Evolutionary conservation across 2,888 invertebrate species (phyloP).

Genomic region (Drosophila pseudotalamancana): DNA sequence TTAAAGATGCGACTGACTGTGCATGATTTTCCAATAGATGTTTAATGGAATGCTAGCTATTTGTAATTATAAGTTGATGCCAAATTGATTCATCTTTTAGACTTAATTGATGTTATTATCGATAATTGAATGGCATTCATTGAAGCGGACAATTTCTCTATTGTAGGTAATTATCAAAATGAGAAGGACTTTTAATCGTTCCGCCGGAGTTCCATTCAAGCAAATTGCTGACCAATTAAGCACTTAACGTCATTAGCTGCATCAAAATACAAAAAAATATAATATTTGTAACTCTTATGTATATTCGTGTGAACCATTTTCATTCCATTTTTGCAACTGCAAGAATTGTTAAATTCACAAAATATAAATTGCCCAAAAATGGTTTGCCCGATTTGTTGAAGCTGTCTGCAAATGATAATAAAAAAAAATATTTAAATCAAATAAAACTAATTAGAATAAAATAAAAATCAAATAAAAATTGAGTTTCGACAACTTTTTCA

Average conservation of each 20-base stretch:
- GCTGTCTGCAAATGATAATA: too few species aligned
- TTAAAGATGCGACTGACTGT: constrained; percentile 11
- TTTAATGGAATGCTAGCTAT: not conserved
- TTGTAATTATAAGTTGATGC: constrained; percentile 12
- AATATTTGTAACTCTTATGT: too few species aligned
- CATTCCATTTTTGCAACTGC: too few species aligned
- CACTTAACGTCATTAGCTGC: constrained; percentile 1
- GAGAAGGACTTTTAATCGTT: constrained; percentile 22
- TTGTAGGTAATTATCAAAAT: constrained; percentile 31
- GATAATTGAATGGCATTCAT: constrained; percentile 34
- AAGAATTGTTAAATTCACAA: too few species aligned
- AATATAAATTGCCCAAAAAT: not conserved
- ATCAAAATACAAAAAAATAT: too few species aligned
- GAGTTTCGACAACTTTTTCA: not conserved
- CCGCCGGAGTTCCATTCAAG: constrained; percentile 11
- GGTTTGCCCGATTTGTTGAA: not conserved
- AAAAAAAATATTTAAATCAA: too few species aligned
- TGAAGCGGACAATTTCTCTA: constrained; percentile 24
- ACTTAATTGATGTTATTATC: constrained; percentile 16
- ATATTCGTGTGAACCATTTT: too few species aligned
- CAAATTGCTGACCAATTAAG: constrained; percentile 12
- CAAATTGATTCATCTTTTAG: constrained; percentile 6
- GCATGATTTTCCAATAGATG: not conserved
- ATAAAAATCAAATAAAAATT: too few species aligned
- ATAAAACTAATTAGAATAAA: too few species aligned